Evolutionary conservation across 1,140 invertebrate genomes (phyloP).

Genomic region (Bombus soroeensis): DNA sequence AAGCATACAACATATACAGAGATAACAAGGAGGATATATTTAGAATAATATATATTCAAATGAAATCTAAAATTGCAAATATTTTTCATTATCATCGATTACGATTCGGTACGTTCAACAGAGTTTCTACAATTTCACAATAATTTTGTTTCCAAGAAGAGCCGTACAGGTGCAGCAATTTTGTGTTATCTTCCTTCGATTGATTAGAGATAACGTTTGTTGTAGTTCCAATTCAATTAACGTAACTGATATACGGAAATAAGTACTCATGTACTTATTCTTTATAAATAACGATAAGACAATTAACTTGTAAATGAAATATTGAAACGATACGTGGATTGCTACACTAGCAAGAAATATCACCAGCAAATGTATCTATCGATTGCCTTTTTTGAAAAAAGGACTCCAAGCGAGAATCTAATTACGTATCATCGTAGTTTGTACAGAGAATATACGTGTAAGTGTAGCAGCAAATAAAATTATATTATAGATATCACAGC

Average conservation of each 20-base stretch:
- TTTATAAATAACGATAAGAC: not conserved
- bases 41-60: not conserved
- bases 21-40: not conserved
- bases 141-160: not conserved
- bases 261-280: not conserved
- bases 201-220: not conserved
- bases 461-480: not conserved
- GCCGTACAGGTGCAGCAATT: not conserved
- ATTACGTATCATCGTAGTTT: not conserved
- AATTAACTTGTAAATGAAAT: not conserved
- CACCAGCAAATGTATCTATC: too few relatives aligned
- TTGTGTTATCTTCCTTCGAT: not conserved
- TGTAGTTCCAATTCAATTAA: constrained; percentile 3
- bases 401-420: not conserved
- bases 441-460: too few relatives aligned
- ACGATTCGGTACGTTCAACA: not conserved
- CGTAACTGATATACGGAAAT: not conserved
- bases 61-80: not conserved
- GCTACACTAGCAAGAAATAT: too few relatives aligned
- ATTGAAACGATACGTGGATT: not conserved
- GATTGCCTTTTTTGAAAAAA: not conserved
- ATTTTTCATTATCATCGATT: not conserved
- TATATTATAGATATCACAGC: constrained; percentile 13
- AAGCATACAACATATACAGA: not conserved
- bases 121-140: not conserved